Base-by-base conservation (phyloP, 2,797 vertebrate species). In the Sebastes taczanowskii region DNA sequence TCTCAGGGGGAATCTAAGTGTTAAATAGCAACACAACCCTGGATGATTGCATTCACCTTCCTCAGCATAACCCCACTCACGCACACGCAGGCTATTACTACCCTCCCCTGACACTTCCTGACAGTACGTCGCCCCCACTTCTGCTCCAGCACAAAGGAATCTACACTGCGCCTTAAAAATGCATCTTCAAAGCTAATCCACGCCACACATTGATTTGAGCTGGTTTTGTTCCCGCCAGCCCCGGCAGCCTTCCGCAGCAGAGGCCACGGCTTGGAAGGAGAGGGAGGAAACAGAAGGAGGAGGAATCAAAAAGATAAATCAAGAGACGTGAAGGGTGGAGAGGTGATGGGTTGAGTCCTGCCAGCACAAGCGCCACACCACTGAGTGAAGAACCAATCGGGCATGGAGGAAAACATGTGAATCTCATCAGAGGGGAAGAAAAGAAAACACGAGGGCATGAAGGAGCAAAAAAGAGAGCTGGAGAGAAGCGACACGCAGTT, bases 141-240 rank as follows among this genome's bases (percentile, higher is more conserved):
- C 60, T 70, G 63, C 32, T 35, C 38, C 49, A 34, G 32, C 82
- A 81, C 74, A 79, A 81, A 77, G 56, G 74, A 68, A 64, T 78
- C 72, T 16, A 60, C 46, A 46, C 65, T 38, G 23, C 18, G 74
- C 74, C 77, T 81, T 83, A 77, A 88, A 52, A 79, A 81, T 46
- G 71, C 53, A 77, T 74, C 77, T 88, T 81, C 81, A 87, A 83
- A 84, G 69, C 74, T 85, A 78, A 83, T 86, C 84, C 78, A 86
- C 74, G 82, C 59, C 70, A 65, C 71, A 52, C 68, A 83, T 77
- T 74, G 84, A 89, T 84, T 84, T 35, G 65, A 80, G 78, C 56
- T 22, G 64, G 49, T 49, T 85, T 74, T 59, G 52, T 64, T 77
- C 63, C 55, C 11, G 1, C n/a, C 1, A 6, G 65, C 71, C 53